Base-by-base conservation (phyloP, 1,140 invertebrate genomes). In the Drosophila yakuba region DNA sequence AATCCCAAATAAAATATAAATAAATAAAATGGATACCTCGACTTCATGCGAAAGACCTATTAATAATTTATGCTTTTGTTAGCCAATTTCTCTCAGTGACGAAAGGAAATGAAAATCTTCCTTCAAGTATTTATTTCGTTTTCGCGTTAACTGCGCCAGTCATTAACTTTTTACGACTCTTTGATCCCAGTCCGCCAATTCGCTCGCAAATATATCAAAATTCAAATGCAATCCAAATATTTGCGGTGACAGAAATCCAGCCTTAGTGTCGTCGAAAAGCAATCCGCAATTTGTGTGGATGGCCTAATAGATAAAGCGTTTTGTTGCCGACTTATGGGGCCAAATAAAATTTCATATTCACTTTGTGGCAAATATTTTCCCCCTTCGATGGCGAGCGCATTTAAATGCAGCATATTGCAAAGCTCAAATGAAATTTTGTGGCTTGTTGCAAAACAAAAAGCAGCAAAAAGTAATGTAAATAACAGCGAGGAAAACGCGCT, bases 391-490 rank as follows among this genome's bases (percentile, higher is more conserved):
- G 41, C 17, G 41, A 50, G 59, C 43, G 20, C 55, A 84, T 85
- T 77, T 80, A 89, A 89, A 89, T 80, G 80, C 80, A 48, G 76
- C 84, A 88, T 88, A 83, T 88, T 88, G 84, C 73, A 80, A 80
- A 89, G 76, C 80, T 74, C 68, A 88, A 88, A 88, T 88, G 84
- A 89, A 88, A 89, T 88, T 88, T 89, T 89, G 84, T 89, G 84
- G 84, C 76, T 78, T 80, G 79, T 71, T 83, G 44, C 58, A 74
- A 80, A 78, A 67, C 50, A 80, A 74, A 71, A 64, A 77, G 64
- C 59, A 44, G 47, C 39, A 76, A 58, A 58, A 71, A 82, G 72
- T 61, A 23, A 56, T 39, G 57, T 38, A 48, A 68, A 62, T 28
- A 58, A 44, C 39, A 12, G 35, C 20, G 25, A 32, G 51, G 32